Evolutionary conservation across 2,888 invertebrate genomes (phyloP).

Genomic region (Lycocerus yunnanus): DNA sequence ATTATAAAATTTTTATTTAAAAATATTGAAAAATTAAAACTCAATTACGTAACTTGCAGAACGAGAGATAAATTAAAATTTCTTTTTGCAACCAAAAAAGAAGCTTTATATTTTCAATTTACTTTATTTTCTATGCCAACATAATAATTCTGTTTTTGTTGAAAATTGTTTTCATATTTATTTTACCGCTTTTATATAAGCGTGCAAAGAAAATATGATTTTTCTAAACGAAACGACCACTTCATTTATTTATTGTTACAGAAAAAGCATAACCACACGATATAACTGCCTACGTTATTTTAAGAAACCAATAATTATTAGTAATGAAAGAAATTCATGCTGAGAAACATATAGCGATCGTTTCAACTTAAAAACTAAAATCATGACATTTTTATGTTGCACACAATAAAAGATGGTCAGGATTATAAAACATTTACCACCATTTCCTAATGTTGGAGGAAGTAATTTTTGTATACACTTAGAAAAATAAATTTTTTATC

Average conservation of each 20-base stretch:
- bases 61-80: not conserved
- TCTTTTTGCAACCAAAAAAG: not conserved
- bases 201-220: not conserved
- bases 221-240: not conserved
- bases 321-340: not conserved
- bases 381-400: no score
- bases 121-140: not conserved
- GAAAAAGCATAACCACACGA: not conserved
- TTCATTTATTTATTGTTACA: not conserved
- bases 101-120: not conserved
- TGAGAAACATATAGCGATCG: not conserved
- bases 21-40: not conserved
- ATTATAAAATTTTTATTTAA: not conserved
- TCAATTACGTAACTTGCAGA: not conserved
- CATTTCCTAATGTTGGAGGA: no score
- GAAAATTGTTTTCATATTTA: not conserved
- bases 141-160: not conserved
- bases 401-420: no score
- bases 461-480: no score
- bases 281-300: not conserved
- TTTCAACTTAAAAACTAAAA: not conserved
- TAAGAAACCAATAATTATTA: not conserved
- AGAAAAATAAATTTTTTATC: no score
- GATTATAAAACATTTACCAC: no score
- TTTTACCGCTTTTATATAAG: not conserved